Percentiles rank a stretch among this genome's conserved stretches.
These are phyloP conservation scores for Australoheros scitulus DNA, from an alignment of 2,113 vertebrate species.

Conservation along the genomic window DNA sequence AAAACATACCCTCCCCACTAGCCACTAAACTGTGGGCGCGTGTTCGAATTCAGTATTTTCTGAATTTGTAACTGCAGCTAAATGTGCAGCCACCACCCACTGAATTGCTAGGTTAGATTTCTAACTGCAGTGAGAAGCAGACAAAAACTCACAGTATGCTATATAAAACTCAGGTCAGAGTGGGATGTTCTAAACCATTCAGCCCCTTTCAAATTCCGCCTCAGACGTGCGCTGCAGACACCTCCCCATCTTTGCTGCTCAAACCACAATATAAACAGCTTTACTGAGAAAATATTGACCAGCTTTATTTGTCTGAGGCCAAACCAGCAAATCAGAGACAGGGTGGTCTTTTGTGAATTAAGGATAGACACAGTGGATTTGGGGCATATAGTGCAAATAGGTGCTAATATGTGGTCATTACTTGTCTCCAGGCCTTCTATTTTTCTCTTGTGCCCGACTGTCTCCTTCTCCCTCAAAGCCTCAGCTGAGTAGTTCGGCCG, in stretches of 20 bases:
- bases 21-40: slow-evolving; percentile 17
- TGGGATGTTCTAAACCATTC: slow-evolving; percentile 19
- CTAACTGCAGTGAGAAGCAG: not conserved
- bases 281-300: not conserved
- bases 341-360: not conserved
- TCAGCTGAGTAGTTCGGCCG: slow-evolving; percentile 89
- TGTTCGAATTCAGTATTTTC: slow-evolving; percentile 22
- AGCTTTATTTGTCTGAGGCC: not conserved
- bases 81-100: slow-evolving; percentile 67
- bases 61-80: slow-evolving; percentile 39
- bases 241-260: not conserved
- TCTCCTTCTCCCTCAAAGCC: slow-evolving; percentile 88
- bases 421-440: slow-evolving; percentile 84
- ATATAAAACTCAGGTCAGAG: not conserved
- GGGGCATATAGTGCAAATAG: not conserved
- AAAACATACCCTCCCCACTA: slow-evolving; percentile 46
- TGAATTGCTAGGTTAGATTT: slow-evolving; percentile 66
- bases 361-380: not conserved
- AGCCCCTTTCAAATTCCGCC: not conserved
- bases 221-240: not conserved
- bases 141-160: slow-evolving; percentile 12
- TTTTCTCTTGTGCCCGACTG: slow-evolving; percentile 87
- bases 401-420: slow-evolving; percentile 45
- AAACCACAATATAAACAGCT: slow-evolving; percentile 6
- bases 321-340: slow-evolving; percentile 1